Base-by-base conservation (phyloP, 2,888 invertebrate genomes). In the Galerucella calmariensis region DNA sequence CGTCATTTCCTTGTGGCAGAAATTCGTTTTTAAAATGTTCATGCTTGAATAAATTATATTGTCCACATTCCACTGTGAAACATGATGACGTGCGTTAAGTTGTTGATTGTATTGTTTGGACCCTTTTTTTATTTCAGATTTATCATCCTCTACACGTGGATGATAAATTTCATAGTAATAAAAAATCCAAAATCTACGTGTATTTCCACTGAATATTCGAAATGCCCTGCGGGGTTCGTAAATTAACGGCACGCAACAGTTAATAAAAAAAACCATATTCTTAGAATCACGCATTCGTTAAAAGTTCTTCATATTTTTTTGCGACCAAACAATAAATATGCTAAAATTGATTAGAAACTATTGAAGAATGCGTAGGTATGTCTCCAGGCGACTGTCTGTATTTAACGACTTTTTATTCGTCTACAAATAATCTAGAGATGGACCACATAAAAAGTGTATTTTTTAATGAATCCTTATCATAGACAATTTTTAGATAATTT, bases 281-380 rank as follows among this genome's bases (percentile, higher is more conserved):
- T 58, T 20, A 24, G 58, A 58, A 58, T 24, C 24, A 24, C 24
- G 58, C 58, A 24, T 58, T n/a, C 20, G n/a, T 58, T 58, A 58
- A 24, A 58, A 1, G n/a, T 58, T 58, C 58, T n/a, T 58, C 24
- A 6, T 6, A 5, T 58, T 58, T 24, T 58, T 58, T 20, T 6
- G 58, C 58, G 58, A 10, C 6, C 58, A 58, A 58, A 58, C 11
- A 58, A 10, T 1, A 20, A 58, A 16, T 58, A 58, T 24, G 24
- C 58, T 24, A 58, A 48, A 41, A 48, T 48, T 12, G 12, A 48
- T 48, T 48, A 48, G 48, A 5, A 48, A 48, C 48, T 14, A 48
- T 14, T 48, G 48, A 14, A 48, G 48, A 48, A 48, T 48, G 48
- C 14, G 48, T 48, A 48, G 48, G 48, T 48, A 48, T 48, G 48